These are phyloP conservation scores for Erpornis zantholeuca DNA, from an alignment of 2,113 vertebrate species.

Conservation along the genomic window DNA sequence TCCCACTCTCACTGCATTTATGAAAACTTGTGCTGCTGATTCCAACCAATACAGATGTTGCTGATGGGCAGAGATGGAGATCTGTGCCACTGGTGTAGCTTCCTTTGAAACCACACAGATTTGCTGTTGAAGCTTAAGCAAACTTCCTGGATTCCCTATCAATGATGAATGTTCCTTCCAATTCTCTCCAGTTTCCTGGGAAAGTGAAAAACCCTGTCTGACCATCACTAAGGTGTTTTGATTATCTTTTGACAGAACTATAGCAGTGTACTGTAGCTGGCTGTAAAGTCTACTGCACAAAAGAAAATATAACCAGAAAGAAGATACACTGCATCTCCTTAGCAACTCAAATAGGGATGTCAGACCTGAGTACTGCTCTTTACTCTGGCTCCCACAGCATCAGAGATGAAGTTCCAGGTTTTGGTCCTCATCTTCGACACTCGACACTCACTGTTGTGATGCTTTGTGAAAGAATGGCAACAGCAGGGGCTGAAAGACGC, in stretches of 20 bases:
- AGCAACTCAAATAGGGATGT: neutral
- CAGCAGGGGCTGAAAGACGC: neutral
- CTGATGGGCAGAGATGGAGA: neutral
- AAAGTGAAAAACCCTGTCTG: neutral
- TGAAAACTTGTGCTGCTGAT: neutral
- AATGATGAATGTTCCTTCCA: neutral
- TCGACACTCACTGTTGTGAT: rapidly evolving
- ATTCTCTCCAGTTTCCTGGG: neutral
- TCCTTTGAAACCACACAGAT: neutral
- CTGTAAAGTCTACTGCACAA: neutral
- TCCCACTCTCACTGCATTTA: neutral
- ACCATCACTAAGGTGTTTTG: neutral
- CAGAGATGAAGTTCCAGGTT: neutral
- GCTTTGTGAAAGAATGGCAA: neutral
- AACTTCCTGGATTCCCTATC: neutral
- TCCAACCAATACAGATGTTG: neutral
- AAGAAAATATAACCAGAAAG: neutral
- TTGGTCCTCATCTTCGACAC: neutral
- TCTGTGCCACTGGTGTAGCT: neutral
- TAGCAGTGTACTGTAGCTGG: neutral
- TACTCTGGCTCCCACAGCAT: neutral
- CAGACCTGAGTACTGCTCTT: neutral
- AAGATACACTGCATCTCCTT: neutral
- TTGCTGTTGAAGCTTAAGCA: neutral
- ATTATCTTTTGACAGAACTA: neutral